Conservation (phyloP, 2,797 vertebrate species). For the Chiloscyllium punctatum region DNA sequence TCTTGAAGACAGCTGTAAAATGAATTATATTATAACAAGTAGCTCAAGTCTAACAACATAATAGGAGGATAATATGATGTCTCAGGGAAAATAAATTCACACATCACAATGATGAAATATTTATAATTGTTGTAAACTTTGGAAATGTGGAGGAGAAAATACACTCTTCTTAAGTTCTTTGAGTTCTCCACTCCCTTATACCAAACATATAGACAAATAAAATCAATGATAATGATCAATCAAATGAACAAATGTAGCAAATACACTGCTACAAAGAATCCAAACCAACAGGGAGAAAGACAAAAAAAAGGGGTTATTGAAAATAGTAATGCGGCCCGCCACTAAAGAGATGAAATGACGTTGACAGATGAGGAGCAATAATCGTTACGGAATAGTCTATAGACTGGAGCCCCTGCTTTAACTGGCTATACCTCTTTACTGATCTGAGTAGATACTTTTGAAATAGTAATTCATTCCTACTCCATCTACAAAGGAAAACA, state of each 20-base stretch:
- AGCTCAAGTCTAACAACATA: not conserved
- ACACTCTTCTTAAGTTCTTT: not conserved
- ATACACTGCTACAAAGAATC: not conserved
- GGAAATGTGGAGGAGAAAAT: not conserved
- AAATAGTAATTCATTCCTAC: not conserved
- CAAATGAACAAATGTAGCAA: not conserved
- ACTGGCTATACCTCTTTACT: not conserved
- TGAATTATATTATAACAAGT: not conserved
- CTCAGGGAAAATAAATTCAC: not conserved
- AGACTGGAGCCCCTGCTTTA: not conserved
- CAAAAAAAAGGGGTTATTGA: not conserved
- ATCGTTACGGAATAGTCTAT: not conserved
- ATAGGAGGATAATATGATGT: not conserved
- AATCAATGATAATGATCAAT: not conserved
- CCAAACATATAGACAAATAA: not conserved
- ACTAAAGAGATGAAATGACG: not conserved
- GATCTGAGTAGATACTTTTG: not conserved
- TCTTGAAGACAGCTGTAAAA: not conserved
- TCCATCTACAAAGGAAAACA: not conserved
- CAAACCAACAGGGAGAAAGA: not conserved
- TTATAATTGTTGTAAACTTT: not conserved
- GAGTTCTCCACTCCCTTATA: not conserved
- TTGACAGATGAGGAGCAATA: not conserved
- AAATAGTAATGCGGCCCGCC: not conserved
- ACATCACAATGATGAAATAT: not conserved